A percentile compares a stretch with the other conserved stretches of the same genome.
phyloP scores from a whole-genome alignment of 2,797 vertebrate species.

The Phoebastria nigripes region DNA sequence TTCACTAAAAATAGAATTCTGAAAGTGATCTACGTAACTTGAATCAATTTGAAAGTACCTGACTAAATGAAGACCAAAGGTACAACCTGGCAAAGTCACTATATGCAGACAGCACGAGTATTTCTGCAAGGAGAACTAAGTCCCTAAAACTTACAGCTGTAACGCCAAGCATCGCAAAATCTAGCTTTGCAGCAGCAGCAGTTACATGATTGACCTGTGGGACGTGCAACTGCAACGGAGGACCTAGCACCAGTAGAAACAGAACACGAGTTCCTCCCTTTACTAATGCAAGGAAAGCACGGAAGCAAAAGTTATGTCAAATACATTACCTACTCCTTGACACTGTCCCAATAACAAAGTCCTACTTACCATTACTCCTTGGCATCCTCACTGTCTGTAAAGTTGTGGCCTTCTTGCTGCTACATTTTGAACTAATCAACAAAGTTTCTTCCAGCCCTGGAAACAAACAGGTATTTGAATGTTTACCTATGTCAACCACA shows the following conservation, averaged over 20 bases:
- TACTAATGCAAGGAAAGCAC: background rate
- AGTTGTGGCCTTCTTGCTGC: slow-evolving; percentile 44
- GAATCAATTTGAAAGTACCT: background rate
- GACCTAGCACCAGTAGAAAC: background rate
- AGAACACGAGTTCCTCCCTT: background rate
- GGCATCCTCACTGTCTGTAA: slow-evolving; percentile 82
- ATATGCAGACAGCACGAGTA: background rate
- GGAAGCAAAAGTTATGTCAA: background rate
- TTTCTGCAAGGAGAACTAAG: background rate
- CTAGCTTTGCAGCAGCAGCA: background rate
- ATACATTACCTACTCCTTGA: background rate
- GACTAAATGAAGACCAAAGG: background rate
- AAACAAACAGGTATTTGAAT: background rate
- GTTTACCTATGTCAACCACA: background rate
- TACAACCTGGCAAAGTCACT: background rate
- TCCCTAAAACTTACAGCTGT: background rate
- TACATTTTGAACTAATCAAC: slow-evolving; percentile 76
- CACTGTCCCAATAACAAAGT: background rate
- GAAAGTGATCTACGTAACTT: background rate
- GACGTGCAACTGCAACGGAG: accelerated
- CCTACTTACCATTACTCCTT: slow-evolving; percentile 83
- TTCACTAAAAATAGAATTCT: background rate
- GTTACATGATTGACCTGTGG: accelerated
- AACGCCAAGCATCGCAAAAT: accelerated
- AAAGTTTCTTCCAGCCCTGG: slow-evolving; percentile 85